Evolutionary conservation across 2,113 vertebrate species (phyloP), one percentile per base, ranked within the genome.

Genomic region (Oryzias melastigma): DNA sequence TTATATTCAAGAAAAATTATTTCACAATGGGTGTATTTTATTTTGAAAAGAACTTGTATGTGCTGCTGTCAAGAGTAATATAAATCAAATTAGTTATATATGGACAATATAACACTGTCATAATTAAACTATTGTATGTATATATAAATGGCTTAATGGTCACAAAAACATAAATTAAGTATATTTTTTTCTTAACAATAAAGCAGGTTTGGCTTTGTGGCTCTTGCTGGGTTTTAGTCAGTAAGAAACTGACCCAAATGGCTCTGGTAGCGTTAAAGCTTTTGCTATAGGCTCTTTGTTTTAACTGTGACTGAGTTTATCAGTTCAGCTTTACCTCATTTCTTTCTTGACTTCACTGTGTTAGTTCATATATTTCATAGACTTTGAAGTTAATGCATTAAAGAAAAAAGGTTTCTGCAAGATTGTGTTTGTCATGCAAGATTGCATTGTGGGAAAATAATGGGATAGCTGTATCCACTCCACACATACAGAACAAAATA

Each of bases 401-500:
- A 73, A 46, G 50, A 62, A 57, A 68, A 40, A 83, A 59, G 57
- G 62, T 27, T 62, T 19, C 73, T 50, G 71, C 68, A 70, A 47
- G 43, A 44, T 43, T 50, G 56, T 44, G 42, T 42, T 42, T 52
- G 51, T 46, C 88, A 89, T 91, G 89, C 90, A 85, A 66, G 76
- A 73, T 71, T 84, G 84, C 71, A 82, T 68, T 75, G 71, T 84
- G 81, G 83, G 63, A 71, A 68, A 70, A 67, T 6, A 75, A 72
- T 71, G 71, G 64, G 68, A 85, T 83, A 89, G 91, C 91, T 93
- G 91, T 92, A 92, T 92, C 90, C 87, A 91, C 85, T 90, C 81
- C 88, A 89, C 85, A 69, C 81, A 86, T 57, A 73, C 81, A 83
- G 78, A 72, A 60, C 74, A 75, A 77, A 77, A 75, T 71, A 35